A percentile compares a stretch with the other conserved stretches of the same genome.
Evolutionary conservation across 2,113 vertebrate species (phyloP).

Genomic region (Hiodon alosoides): DNA sequence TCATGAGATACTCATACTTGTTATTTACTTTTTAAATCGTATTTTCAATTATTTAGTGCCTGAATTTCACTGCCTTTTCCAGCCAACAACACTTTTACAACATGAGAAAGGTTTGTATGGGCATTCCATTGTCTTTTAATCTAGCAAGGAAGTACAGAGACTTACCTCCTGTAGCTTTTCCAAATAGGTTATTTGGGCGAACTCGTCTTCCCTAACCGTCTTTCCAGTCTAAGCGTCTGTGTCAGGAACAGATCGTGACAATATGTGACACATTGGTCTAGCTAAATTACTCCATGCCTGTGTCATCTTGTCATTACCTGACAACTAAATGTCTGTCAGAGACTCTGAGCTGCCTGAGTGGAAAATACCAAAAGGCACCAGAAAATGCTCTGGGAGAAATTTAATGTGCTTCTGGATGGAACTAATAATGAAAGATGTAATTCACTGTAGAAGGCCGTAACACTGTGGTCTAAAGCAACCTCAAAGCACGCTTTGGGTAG

Average conservation of each 20-base stretch:
- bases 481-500: conserved; percentile 25
- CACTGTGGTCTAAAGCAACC: conserved; percentile 35
- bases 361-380: conserved; percentile 4
- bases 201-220: conserved; percentile 51
- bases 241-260: conserved; percentile 88
- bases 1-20: no score
- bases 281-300: conserved; percentile 82
- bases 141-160: conserved; percentile 71
- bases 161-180: conserved; percentile 80
- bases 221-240: conserved; percentile 77
- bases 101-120: conserved; percentile 75
- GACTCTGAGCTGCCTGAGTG: conserved; percentile 45
- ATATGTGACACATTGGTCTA: conserved; percentile 85
- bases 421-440: conserved; percentile 36
- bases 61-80: not conserved
- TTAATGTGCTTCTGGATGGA: conserved; percentile 30
- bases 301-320: conserved; percentile 79
- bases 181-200: no score
- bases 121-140: conserved; percentile 70
- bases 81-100: conserved; percentile 56
- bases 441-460: conserved; percentile 32
- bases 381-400: conserved; percentile 1
- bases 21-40: not conserved
- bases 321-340: conserved; percentile 71
- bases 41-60: not conserved